Base-by-base conservation (phyloP, 2,888 invertebrate genomes). In the Drosophila fulvimacula region DNA sequence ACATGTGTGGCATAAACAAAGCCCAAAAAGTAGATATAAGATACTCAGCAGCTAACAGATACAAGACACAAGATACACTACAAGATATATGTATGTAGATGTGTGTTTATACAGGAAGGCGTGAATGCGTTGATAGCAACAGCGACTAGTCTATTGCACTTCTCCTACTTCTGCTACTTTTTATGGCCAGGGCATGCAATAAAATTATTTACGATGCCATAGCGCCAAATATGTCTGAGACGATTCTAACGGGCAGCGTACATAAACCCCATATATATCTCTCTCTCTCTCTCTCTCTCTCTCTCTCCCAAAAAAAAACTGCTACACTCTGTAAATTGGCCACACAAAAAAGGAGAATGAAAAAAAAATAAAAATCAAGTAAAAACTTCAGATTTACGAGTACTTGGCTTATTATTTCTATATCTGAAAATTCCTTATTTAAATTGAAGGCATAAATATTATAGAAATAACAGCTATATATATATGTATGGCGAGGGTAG, bases 1-100 rank as follows among this genome's bases (percentile, higher is more conserved):
- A 83, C 87, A 86, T 86, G 83, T 84, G 83, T 83, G 84, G 87
- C 87, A 86, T 81, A 86, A 86, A 84, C 83, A 86, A 79, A 75
- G 73, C 55, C 76, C 76, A 67, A 71, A 52, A 38, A 38, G 34
- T 44, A 62, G 56, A 67, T 49, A 56, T 42, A 56, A 62, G 63
- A 62, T 42, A 62, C 56, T 49, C 49, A 32, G 34, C 32, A 27
- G n/a, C 19, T 39, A 39, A 39, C 61, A 68, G 51, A 73, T 56
- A 72, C 61, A 58, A 64, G 61, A 57, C 44, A 67, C 53, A 53
- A 59, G 56, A 39, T 63, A 53, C 66, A 55, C 41, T 42, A 68
- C 19, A 61, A 57, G 58, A 73, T 58, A 39, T 30, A 68, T 9
- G 24, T 44, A 24, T 24, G 27, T 15, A 6, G 27, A 0, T 44